Percentiles rank a stretch among this genome's conserved stretches.
Conservation (phyloP, 2,888 invertebrate genomes). For the Noctua fimbriata region DNA sequence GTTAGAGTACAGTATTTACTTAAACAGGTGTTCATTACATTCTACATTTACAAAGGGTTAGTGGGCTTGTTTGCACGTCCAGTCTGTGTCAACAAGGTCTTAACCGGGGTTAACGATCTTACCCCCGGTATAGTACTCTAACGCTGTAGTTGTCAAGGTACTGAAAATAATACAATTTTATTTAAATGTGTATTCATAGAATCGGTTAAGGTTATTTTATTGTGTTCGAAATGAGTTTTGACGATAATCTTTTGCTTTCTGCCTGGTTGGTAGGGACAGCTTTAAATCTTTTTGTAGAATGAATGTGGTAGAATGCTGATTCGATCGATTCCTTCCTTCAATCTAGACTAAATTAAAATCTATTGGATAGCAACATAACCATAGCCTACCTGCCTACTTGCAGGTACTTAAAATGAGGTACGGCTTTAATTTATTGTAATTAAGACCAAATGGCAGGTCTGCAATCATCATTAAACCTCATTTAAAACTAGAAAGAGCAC, state of each 20-base stretch:
- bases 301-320: background rate
- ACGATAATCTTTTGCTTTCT: background rate
- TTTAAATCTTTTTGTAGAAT: background rate
- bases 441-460: conserved; percentile 50
- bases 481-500: conserved; percentile 67
- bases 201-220: background rate
- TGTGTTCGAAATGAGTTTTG: background rate
- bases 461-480: conserved; percentile 69
- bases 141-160: background rate
- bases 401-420: conserved; percentile 12
- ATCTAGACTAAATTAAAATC: conserved; percentile 2
- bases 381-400: background rate
- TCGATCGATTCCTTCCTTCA: background rate
- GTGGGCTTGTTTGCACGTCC: conserved; percentile 65
- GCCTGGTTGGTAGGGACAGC: background rate
- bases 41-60: conserved; percentile 41
- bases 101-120: conserved; percentile 46
- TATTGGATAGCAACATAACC: background rate
- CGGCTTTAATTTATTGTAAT: conserved; percentile 38
- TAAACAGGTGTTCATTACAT: conserved; percentile 52
- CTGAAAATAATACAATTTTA: conserved; percentile 2
- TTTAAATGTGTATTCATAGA: background rate
- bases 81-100: conserved; percentile 64
- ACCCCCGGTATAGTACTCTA: conserved; percentile 21
- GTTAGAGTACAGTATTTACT: conserved; percentile 32